These are phyloP conservation scores for Hymenochirus boettgeri DNA, from an alignment of 2,113 vertebrate species.

Conservation along the genomic window DNA sequence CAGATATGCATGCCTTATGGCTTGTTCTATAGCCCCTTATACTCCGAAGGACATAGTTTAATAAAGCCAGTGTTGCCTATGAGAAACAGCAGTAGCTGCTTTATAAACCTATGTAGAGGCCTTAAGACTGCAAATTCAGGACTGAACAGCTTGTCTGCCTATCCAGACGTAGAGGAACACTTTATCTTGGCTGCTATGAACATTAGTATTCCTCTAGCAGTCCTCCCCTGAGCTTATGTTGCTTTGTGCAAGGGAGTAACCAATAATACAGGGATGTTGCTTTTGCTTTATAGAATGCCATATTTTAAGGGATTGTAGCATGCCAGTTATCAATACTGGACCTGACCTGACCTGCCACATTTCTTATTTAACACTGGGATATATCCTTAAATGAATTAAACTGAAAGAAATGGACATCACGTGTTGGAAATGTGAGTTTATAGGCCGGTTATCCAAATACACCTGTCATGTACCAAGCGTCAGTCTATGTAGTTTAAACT, in stretches of 20 bases:
- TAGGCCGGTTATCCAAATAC: too few relatives aligned
- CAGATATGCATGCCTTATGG: not conserved
- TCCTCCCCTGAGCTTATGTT: not conserved
- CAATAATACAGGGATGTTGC: too few relatives aligned
- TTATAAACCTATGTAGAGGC: not conserved
- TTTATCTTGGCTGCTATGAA: not conserved
- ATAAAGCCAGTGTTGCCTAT: not conserved
- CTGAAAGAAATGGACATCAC: too few relatives aligned
- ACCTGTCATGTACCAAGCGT: too few relatives aligned
- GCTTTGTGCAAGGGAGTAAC: not conserved
- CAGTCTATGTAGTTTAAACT: too few relatives aligned
- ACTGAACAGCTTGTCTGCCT: not conserved
- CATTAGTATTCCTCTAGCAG: conserved; percentile 7
- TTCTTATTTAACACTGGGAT: too few relatives aligned
- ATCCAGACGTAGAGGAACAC: not conserved
- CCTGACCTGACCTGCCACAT: too few relatives aligned
- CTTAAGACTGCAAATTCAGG: not conserved
- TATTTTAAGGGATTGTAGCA: too few relatives aligned
- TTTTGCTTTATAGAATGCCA: too few relatives aligned
- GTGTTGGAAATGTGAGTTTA: too few relatives aligned
- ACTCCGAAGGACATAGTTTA: not conserved
- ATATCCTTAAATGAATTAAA: too few relatives aligned
- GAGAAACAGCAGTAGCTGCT: not conserved
- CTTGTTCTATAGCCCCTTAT: not conserved
- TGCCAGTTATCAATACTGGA: too few relatives aligned